Base-by-base conservation (phyloP, 2,113 vertebrate species). In the Rhipidura dahli region DNA sequence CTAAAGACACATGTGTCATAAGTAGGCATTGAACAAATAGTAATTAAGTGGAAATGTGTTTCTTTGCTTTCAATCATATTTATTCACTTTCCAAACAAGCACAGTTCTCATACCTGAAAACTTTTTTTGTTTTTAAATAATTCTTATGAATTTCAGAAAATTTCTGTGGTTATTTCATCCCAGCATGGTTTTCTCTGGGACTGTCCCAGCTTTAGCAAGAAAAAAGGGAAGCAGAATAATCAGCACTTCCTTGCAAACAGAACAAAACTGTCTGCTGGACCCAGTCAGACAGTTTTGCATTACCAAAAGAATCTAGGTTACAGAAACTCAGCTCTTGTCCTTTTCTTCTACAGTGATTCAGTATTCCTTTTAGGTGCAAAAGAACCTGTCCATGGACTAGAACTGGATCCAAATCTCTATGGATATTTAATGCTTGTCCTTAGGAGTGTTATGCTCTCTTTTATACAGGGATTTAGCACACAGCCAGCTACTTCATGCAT, bases 11-110 rank as follows among this genome's bases (percentile, higher is more conserved):
- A 92, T 87, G 26, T 65, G 61, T 94, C 81, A 73, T 80, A 85
- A 96, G 68, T 91, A 64, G 83, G 57, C 63, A 47, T 72, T 80
- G 73, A 88, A 80, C 57, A 96, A 96, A 96, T 94, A 96, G 26
- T 59, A 95, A 77, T 96, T 94, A 94, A 83, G 23, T 40, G 37
- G 20, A 77, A 80, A 94, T 83, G 39, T 35, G 26, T 80, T 97
- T 96, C 70, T 81, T 94, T 89, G 59, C 33, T 64, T 93, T 93
- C 53, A 72, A 15, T 94, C 26, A 13, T 65, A 69, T 70, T 72
- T 92, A 39, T 63, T 94, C 92, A 76, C 21, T 88, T 96, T 77
- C 40, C 53, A 87, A 24, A 39, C 8, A 70, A 79, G 8, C 15
- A 42, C 9, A 27, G 4, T 59, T 76, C 42, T 85, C 81, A 82